phyloP scores from a whole-genome alignment of 2,113 vertebrate species.

The Malurus alboscapulatus region DNA sequence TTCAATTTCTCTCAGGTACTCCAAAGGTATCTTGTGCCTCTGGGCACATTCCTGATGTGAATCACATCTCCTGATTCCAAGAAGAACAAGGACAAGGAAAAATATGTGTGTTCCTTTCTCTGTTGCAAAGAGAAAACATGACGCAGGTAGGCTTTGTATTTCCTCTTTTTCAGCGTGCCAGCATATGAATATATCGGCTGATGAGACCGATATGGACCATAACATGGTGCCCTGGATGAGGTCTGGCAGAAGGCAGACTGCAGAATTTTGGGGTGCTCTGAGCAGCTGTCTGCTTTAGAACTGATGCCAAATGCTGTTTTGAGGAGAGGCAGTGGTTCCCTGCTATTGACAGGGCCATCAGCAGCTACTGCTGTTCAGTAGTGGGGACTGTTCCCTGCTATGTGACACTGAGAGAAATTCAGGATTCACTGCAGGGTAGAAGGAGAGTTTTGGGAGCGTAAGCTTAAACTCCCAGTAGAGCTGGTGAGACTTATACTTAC shows the following conservation, averaged over 20 bases:
- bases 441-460: neutral
- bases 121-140: neutral
- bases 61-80: too few relatives aligned
- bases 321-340: neutral
- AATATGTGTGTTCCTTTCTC: neutral
- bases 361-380: neutral
- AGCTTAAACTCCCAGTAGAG: neutral
- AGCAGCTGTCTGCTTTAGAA: neutral
- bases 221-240: neutral
- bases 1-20: neutral
- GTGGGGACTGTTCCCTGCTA: neutral
- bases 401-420: neutral
- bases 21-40: neutral
- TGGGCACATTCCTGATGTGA: neutral
- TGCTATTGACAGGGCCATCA: neutral
- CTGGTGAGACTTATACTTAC: slow-evolving; percentile 46
- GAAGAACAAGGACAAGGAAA: too few relatives aligned
- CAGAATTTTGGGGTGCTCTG: neutral
- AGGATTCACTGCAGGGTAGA: neutral
- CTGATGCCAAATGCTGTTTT: neutral
- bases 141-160: neutral
- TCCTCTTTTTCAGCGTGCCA: neutral
- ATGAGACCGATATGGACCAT: neutral
- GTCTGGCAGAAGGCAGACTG: neutral
- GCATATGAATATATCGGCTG: neutral